Evolutionary conservation across 2,888 invertebrate species (phyloP).

Genomic region (Nudaria mundana): DNA sequence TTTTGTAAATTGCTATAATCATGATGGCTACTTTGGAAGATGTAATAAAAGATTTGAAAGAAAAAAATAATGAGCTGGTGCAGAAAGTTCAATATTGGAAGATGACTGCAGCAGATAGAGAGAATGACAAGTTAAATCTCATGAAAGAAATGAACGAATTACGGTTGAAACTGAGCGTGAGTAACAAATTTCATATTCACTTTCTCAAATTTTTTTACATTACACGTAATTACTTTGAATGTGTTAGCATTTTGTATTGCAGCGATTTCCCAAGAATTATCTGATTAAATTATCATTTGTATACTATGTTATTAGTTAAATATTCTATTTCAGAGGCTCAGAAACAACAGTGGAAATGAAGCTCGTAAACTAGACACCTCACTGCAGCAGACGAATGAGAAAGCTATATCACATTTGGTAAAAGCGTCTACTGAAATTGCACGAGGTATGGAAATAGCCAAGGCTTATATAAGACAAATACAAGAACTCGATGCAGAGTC

Average conservation of each 20-base stretch:
- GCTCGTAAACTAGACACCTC: constrained; percentile 52
- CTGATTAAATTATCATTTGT: neutral
- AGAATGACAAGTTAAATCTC: constrained; percentile 63
- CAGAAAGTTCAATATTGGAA: constrained; percentile 68
- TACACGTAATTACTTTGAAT: neutral
- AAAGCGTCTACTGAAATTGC: constrained; percentile 62
- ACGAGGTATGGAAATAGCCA: constrained; percentile 51
- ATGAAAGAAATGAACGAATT: constrained; percentile 70
- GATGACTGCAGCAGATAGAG: constrained; percentile 58
- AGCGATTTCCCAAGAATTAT: neutral
- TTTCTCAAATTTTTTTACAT: neutral
- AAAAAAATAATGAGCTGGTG: constrained; percentile 65
- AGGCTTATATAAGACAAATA: constrained; percentile 49
- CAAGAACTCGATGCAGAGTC: constrained; percentile 45
- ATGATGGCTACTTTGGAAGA: constrained; percentile 57
- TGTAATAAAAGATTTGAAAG: constrained; percentile 54
- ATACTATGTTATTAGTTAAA: neutral
- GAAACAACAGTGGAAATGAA: constrained; percentile 51
- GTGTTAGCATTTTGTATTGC: neutral
- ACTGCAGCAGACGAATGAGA: constrained; percentile 55
- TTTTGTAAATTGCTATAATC: constrained; percentile 6
- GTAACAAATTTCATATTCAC: constrained; percentile 20
- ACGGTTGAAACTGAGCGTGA: constrained; percentile 65
- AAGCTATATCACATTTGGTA: constrained; percentile 57
- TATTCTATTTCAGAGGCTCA: constrained; percentile 46